These are phyloP conservation scores for Condylostylus longicornis DNA, from an alignment of 1,140 invertebrate species.

Conservation along the genomic window DNA sequence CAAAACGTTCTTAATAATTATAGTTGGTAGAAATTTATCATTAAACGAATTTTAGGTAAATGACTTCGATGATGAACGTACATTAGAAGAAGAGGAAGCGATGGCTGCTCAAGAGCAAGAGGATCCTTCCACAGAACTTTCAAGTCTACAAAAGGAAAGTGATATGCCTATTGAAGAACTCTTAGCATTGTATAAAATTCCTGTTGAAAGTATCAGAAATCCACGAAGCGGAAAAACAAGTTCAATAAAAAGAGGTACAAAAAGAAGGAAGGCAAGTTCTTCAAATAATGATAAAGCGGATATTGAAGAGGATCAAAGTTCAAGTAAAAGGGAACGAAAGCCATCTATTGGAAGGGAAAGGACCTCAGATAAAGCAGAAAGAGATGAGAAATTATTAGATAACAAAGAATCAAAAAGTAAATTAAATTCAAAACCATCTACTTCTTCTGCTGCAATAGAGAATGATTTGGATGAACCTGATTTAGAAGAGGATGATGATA, in stretches of 20 bases:
- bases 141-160: slow-evolving; percentile 67
- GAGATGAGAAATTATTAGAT: background rate
- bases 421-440: background rate
- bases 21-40: no score
- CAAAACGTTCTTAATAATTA: no score
- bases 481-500: background rate
- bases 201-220: background rate
- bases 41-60: no score
- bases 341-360: background rate
- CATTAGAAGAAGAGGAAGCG: slow-evolving; percentile 90
- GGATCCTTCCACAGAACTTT: slow-evolving; percentile 73
- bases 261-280: background rate
- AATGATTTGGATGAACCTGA: background rate
- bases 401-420: background rate
- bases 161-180: slow-evolving; percentile 92
- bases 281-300: slow-evolving; percentile 16
- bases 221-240: background rate
- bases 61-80: slow-evolving; percentile 93
- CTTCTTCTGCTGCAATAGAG: background rate
- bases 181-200: slow-evolving; percentile 62
- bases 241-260: slow-evolving; percentile 19
- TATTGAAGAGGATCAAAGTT: slow-evolving; percentile 5
- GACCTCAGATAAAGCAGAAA: background rate
- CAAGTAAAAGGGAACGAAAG: background rate
- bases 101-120: slow-evolving; percentile 64